phyloP scores from a whole-genome alignment of 1,140 invertebrate genomes.

The Leptestheria dahalacensis region DNA sequence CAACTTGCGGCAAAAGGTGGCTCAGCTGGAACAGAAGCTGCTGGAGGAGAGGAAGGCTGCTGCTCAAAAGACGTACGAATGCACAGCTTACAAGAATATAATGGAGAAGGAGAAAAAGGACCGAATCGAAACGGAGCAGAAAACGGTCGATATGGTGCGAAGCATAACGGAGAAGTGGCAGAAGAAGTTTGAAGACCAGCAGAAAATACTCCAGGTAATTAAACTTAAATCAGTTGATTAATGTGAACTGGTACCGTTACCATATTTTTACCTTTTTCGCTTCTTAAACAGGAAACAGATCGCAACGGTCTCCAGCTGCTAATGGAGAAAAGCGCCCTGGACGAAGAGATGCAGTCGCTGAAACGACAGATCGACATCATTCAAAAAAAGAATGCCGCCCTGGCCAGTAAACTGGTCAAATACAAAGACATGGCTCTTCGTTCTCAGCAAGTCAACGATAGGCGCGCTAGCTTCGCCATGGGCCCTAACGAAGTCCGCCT shows the following conservation, averaged over 20 bases:
- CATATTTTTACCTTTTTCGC: too few species aligned
- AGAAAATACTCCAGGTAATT: background rate
- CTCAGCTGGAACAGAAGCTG: background rate
- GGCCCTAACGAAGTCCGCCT: background rate
- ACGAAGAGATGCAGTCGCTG: too few species aligned
- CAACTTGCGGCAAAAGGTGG: background rate
- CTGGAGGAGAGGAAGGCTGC: background rate
- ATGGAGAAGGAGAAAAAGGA: background rate
- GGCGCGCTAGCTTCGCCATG: background rate
- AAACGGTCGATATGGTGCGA: background rate
- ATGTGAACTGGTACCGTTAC: too few species aligned
- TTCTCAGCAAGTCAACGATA: background rate
- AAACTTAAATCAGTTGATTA: too few species aligned
- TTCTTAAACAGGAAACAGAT: too few species aligned
- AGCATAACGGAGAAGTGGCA: background rate
- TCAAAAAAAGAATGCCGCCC: background rate
- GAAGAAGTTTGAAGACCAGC: background rate
- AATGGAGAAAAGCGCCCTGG: too few species aligned
- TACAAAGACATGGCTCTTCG: slow-evolving; percentile 1
- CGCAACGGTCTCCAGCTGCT: too few species aligned
- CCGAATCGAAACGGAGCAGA: background rate
- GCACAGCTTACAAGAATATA: background rate
- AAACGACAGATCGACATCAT: too few species aligned
- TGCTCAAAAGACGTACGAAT: background rate
- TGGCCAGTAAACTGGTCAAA: background rate